A percentile compares a stretch with the other conserved stretches of the same genome.
These are phyloP conservation scores for Motacilla alba DNA, from an alignment of 2,113 vertebrate genomes.

Conservation along the genomic window DNA sequence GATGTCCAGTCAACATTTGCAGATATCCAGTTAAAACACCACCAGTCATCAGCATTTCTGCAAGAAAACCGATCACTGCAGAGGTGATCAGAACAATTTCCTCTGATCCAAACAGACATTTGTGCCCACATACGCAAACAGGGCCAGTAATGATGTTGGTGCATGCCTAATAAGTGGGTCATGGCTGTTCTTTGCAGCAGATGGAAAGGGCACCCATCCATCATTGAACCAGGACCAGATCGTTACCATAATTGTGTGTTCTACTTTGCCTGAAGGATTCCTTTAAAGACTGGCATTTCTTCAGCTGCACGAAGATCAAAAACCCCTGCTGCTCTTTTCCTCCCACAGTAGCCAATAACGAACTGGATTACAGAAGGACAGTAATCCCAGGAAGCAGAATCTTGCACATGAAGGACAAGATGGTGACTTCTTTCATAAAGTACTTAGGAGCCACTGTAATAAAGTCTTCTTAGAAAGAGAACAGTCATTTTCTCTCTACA, in stretches of 20 bases:
- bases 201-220: neutral
- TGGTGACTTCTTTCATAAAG: neutral
- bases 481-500: neutral
- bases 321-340: neutral
- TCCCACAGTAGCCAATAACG: neutral
- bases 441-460: neutral
- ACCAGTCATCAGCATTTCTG: neutral
- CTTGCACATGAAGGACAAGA: neutral
- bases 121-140: neutral
- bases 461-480: neutral
- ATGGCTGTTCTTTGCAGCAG: neutral
- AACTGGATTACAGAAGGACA: neutral
- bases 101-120: neutral
- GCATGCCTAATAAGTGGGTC: neutral
- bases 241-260: rapidly evolving
- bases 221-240: neutral
- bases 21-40: neutral
- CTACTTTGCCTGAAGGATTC: neutral
- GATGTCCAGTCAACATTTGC: neutral
- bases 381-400: neutral
- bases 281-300: neutral
- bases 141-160: neutral
- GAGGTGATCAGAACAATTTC: neutral
- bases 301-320: neutral
- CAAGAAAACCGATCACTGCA: rapidly evolving